Conservation (phyloP, 2,888 invertebrate species). For the Hypsopygia costalis region DNA sequence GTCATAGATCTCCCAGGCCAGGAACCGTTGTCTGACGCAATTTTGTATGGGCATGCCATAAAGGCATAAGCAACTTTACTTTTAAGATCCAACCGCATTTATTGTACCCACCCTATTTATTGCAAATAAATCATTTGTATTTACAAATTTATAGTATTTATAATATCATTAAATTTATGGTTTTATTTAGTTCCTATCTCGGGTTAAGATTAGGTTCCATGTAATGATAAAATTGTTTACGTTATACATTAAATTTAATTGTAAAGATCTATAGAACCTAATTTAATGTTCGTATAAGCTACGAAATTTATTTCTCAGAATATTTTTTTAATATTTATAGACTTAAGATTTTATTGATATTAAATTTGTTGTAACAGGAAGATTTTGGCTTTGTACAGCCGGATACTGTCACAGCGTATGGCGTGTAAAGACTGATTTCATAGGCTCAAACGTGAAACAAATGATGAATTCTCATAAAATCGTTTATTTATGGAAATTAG, state of each 20-base stretch:
- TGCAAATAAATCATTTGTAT: too few species aligned
- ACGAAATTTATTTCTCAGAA: too few species aligned
- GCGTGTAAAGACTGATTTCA: constrained; percentile 50
- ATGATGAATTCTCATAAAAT: constrained; percentile 8
- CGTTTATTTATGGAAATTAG: constrained; percentile 32
- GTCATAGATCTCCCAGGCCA: too few species aligned
- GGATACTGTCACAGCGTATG: constrained; percentile 14
- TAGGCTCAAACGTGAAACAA: constrained; percentile 41
- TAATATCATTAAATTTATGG: too few species aligned
- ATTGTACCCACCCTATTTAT: too few species aligned
- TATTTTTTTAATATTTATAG: background rate
- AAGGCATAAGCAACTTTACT: too few species aligned
- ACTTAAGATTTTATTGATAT: background rate
- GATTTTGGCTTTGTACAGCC: constrained; percentile 3
- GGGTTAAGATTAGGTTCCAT: background rate
- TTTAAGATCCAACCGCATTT: too few species aligned
- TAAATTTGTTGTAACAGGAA: background rate
- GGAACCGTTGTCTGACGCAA: too few species aligned
- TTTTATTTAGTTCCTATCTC: background rate
- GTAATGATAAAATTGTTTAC: background rate
- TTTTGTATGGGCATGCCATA: too few species aligned
- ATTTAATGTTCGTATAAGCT: too few species aligned
- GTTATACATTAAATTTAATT: background rate
- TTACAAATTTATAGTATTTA: too few species aligned
- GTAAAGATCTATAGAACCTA: background rate